These are phyloP conservation scores for Bhutanitis thaidina DNA, from an alignment of 2,888 invertebrate genomes.

Conservation along the genomic window DNA sequence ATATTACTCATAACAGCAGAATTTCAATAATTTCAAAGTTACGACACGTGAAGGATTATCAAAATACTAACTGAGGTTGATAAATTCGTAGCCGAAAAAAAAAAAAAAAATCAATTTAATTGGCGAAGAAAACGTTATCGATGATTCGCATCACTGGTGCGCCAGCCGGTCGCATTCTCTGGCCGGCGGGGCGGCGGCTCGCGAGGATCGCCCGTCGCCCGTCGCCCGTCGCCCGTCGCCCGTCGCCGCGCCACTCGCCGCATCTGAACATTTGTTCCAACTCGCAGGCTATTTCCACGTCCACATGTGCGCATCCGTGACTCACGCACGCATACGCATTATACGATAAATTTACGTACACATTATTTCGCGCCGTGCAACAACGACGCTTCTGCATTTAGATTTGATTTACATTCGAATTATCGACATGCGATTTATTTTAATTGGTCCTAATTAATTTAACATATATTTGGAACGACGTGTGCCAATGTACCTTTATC, in stretches of 20 bases:
- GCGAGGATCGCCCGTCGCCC: constrained; percentile 56
- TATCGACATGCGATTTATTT: constrained; percentile 13
- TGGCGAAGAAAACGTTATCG: constrained; percentile 33
- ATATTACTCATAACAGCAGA: too few relatives aligned
- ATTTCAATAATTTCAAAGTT: too few relatives aligned
- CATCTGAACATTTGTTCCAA: constrained; percentile 67
- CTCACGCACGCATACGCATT: constrained; percentile 67
- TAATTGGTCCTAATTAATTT: background rate
- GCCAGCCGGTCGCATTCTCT: constrained; percentile 76
- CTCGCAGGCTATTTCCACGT: constrained; percentile 68
- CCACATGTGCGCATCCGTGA: constrained; percentile 70
- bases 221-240: constrained; percentile 45
- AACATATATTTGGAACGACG: too few relatives aligned
- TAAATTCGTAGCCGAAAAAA: background rate
- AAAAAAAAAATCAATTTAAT: constrained; percentile 20
- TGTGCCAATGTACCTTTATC: too few relatives aligned
- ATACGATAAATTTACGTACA: constrained; percentile 53
- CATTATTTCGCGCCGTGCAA: constrained; percentile 43
- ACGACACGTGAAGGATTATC: too few relatives aligned
- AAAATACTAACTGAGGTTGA: too few relatives aligned
- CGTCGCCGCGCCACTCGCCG: constrained; percentile 44
- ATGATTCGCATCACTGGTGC: constrained; percentile 59
- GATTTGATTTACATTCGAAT: constrained; percentile 50
- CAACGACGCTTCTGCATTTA: constrained; percentile 38
- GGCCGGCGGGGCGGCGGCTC: constrained; percentile 59